A percentile compares a stretch with the other conserved stretches of the same genome.
Conservation (phyloP, 2,113 vertebrate species). For the Excalfactoria chinensis region DNA sequence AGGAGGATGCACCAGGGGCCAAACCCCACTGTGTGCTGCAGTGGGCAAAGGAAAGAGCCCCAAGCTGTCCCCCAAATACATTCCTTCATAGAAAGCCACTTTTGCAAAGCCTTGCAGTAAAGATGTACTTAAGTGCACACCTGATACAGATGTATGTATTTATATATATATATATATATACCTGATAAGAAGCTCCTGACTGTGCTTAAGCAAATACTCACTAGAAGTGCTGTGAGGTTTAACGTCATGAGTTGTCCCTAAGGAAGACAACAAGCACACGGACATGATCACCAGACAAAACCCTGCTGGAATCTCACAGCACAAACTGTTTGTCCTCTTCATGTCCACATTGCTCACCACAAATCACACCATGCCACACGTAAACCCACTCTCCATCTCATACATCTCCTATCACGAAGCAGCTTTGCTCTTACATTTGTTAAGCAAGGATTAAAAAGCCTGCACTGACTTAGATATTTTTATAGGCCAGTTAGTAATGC, state of each 20-base stretch:
- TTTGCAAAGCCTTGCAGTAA: neutral
- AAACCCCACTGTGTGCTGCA: no score
- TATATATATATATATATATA: neutral
- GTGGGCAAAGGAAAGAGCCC: no score
- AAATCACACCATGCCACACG: neutral
- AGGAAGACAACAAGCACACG: neutral
- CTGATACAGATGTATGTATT: neutral
- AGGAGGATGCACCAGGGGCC: neutral
- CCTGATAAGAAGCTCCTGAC: neutral
- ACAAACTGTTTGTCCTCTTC: neutral
- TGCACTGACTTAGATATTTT: neutral
- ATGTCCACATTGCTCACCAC: neutral
- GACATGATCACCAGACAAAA: neutral
- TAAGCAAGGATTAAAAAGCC: neutral
- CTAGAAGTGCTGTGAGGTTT: neutral
- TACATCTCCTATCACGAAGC: neutral
- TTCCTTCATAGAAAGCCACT: no score
- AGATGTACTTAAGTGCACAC: neutral
- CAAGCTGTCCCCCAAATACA: no score
- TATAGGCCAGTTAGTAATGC: neutral
- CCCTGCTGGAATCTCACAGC: neutral
- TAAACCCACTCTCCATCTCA: neutral
- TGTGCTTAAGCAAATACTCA: neutral
- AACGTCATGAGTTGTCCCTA: neutral
- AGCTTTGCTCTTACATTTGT: neutral